A percentile compares a stretch with the other conserved stretches of the same genome.
phyloP scores from a whole-genome alignment of 2,888 invertebrate genomes.

The Macaria notata region DNA sequence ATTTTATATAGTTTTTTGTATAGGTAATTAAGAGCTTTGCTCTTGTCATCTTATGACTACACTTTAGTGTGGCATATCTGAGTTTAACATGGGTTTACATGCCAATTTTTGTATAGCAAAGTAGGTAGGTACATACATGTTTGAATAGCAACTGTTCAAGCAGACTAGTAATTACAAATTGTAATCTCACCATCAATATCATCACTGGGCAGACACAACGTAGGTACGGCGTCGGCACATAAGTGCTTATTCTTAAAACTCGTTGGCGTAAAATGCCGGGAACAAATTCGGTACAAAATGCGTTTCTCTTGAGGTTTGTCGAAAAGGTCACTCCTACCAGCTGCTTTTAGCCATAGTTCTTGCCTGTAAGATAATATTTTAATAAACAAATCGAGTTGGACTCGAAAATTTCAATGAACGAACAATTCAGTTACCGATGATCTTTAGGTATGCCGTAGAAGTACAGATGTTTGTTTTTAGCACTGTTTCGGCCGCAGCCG shows the following conservation, averaged over 20 bases:
- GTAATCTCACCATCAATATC: conserved; percentile 42
- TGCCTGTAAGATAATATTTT: conserved; percentile 44
- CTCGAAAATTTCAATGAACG: background rate
- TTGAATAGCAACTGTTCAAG: too few relatives aligned
- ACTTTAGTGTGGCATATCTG: too few relatives aligned
- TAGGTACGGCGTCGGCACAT: conserved; percentile 60
- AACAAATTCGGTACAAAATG: conserved; percentile 58
- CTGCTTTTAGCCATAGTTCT: conserved; percentile 60
- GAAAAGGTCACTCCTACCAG: conserved; percentile 56
- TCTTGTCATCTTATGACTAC: too few relatives aligned
- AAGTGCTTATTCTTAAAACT: conserved; percentile 60
- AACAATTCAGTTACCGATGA: conserved; percentile 48
- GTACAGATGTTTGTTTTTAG: conserved; percentile 61
- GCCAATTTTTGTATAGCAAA: too few relatives aligned
- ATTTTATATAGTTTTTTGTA: too few relatives aligned
- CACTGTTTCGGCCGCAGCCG: conserved; percentile 66
- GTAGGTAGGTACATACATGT: too few relatives aligned
- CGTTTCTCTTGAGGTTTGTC: conserved; percentile 45
- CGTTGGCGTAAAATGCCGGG: conserved; percentile 60
- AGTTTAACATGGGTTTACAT: too few relatives aligned
- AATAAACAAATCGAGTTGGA: conserved; percentile 1
- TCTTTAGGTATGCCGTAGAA: conserved; percentile 69
- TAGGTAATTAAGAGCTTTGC: too few relatives aligned
- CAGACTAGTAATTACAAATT: too few relatives aligned
- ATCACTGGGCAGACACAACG: conserved; percentile 53